Base-by-base conservation (phyloP, 92 coral and sea anemone genomes). In the Phenganax marumi region DNA sequence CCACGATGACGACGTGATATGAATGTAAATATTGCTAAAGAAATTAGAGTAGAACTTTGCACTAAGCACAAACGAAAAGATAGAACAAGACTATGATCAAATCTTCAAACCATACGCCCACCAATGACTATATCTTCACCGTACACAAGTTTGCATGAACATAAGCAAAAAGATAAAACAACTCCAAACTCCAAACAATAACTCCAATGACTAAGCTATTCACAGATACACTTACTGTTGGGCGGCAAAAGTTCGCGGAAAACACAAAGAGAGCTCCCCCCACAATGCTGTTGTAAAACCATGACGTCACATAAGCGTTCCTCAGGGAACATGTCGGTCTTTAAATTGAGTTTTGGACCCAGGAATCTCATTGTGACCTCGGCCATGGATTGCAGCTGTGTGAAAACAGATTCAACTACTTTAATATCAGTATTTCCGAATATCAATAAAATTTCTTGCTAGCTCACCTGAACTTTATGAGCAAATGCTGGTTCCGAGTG, bases 301-400 rank as follows among this genome's bases (percentile, higher is more conserved):
- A 95, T 92, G 49, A 95, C 98, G 68, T 95, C 98, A 50, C 91
- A 87, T 22, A 95, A 79, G 3, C 98, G 87, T 70, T 95, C 98
- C 62, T 95, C 98, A 19, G 98, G 93, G 72, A 92, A 95, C 91
- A 90, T 72, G 74, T 92, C 93, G 84, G 92, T 95, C 12, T 93
- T 95, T 26, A 95, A 84, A 26, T 88, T 80, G 12, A 95, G 90
- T 70, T 93, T 95, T 46, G 98, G 98, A 48, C 98, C 98, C 26
- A 92, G 90, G 77, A 95, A 95, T 85, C 89, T 92, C 98, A 95
- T 95, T 13, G 97, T 95, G 51, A 95, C 98, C 86, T 95, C 98
- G 12, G 97, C 97, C 98, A 95, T 89, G 57, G 98, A 95, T 81
- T 95, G 98, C 70, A 95, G 85, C 98, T 92, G 23, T 43, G 56